Evolutionary conservation across 1,140 invertebrate species (phyloP).

Genomic region (Dendrolimus kikuchii): DNA sequence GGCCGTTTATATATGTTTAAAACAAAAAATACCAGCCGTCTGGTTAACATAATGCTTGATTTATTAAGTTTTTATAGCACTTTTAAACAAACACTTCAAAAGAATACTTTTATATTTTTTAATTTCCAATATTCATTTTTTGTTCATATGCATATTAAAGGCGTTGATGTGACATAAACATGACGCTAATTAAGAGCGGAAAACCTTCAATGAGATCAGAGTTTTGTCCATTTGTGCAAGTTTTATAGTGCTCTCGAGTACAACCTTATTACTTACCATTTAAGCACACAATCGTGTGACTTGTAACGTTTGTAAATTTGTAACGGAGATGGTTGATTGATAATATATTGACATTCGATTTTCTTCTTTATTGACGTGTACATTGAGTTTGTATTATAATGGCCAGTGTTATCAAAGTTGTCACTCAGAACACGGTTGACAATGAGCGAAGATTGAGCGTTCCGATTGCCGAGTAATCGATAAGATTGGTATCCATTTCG

Average conservation of each 20-base stretch:
- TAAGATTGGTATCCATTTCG: conserved; percentile 27
- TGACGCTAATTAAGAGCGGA: conserved; percentile 33
- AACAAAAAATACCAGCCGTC: too few relatives aligned
- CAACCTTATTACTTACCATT: conserved; percentile 6
- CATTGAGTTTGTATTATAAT: conserved; percentile 14
- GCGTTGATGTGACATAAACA: conserved; percentile 36
- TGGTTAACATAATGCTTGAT: background rate
- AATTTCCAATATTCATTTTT: conserved; percentile 14
- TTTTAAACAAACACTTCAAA: too few relatives aligned
- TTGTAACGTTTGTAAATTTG: conserved; percentile 4
- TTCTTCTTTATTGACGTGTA: too few relatives aligned
- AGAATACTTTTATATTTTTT: conserved; percentile 2
- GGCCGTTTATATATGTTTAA: too few relatives aligned
- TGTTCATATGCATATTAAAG: conserved; percentile 19
- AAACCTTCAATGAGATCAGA: conserved; percentile 12
- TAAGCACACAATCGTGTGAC: conserved; percentile 10
- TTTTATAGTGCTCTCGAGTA: conserved; percentile 1
- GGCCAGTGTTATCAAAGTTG: conserved; percentile 13
- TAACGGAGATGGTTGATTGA: conserved; percentile 4
- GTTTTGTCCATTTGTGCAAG: conserved; percentile 8
- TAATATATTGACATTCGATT: background rate
- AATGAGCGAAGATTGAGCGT: conserved; percentile 40
- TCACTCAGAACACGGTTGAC: conserved; percentile 30
- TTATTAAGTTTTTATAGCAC: too few relatives aligned
- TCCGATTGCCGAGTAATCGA: conserved; percentile 26